Evolutionary conservation across 2,888 invertebrate species (phyloP), one percentile per base, ranked within the genome.

Genomic region (Encarsia formosa): DNA sequence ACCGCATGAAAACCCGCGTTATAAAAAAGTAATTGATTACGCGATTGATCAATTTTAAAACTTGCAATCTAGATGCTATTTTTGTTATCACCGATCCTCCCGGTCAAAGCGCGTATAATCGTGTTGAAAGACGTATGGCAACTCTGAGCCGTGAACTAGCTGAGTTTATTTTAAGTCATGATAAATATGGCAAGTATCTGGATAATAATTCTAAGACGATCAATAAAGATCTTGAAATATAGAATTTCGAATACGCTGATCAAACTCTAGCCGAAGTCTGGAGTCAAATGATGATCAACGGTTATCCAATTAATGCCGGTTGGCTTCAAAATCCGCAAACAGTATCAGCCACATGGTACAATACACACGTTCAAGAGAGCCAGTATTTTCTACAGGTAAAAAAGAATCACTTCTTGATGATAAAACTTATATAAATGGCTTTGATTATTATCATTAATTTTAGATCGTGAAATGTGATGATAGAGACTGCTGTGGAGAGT

Each of bases 381-480:
- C 63, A 63, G 49, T 64, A 64, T 58, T 60, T 62, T 41, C 60
- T 64, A 38, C 62, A 62, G 42, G 49, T 49, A 26, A 23, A 6
- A 9, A 3, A 3, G 11, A 23, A 35, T 2, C 20, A 38, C n/a
- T n/a, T n/a, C n/a, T n/a, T n/a, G n/a, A n/a, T n/a, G 6, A 9
- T 19, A 16, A 38, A 11, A 9, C 5, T 9, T 20, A 38, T 1
- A 31, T 13, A 20, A 38, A 22, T 20, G n/a, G 3, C 22, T 38
- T 19, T 11, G 22, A 22, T 43, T 22, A 20, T 15, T 32, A 2
- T 13, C 15, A 15, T 11, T 35, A 16, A 35, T 43, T 45, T 1
- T n/a, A 39, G 44, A 52, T 47, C 11, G 32, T 48, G n/a, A 52
- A 52, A 29, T 52, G 48, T 26, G 38, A 19, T 37, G 52, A 52